These are phyloP conservation scores for Stenichneumon culpator DNA, from an alignment of 2,888 invertebrate species.

Conservation along the genomic window DNA sequence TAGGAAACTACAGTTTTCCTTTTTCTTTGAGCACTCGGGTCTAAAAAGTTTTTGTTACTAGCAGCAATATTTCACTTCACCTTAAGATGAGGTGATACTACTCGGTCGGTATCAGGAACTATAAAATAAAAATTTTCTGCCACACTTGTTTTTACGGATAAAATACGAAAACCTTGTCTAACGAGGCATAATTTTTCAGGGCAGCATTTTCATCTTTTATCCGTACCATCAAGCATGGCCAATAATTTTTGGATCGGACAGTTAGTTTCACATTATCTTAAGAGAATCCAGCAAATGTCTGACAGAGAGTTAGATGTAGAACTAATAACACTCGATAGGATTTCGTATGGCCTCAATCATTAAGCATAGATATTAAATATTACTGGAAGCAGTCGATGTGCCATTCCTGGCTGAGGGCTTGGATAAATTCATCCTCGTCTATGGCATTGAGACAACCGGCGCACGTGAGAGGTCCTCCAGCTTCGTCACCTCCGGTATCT, in stretches of 20 bases:
- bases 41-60: too few relatives aligned
- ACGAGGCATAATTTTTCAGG: neutral
- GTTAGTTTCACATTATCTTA: neutral
- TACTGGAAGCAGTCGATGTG: constrained; percentile 95
- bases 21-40: too few relatives aligned
- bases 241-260: neutral
- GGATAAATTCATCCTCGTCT: constrained; percentile 92
- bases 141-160: neutral
- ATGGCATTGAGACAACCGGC: constrained; percentile 92
- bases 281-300: neutral
- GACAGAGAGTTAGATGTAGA: neutral
- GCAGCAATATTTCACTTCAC: too few relatives aligned
- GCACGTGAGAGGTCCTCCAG: constrained; percentile 85
- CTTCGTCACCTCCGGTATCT: constrained; percentile 80
- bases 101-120: too few relatives aligned
- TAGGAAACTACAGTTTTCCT: too few relatives aligned
- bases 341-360: neutral
- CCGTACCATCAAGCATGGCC: neutral
- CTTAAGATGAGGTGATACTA: too few relatives aligned
- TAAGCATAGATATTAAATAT: constrained; percentile 1
- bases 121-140: too few relatives aligned
- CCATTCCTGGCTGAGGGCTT: constrained; percentile 94
- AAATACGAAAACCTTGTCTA: neutral
- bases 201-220: neutral
- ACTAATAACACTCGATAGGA: neutral